Evolutionary conservation across 1,140 invertebrate genomes (phyloP), one percentile per base, ranked within the genome.

Genomic region (Scylla paramamosain): DNA sequence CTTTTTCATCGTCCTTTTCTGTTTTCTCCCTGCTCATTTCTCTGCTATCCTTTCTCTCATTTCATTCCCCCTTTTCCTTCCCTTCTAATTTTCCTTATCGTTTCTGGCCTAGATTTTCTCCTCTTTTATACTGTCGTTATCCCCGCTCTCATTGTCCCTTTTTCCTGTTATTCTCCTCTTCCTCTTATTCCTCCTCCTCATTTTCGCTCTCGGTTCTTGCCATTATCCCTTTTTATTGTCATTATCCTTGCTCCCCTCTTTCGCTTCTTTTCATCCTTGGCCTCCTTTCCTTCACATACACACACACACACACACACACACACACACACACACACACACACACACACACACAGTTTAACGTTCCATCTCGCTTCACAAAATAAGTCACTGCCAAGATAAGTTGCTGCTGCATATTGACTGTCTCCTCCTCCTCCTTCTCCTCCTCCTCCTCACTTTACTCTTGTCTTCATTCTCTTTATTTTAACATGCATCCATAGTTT

Each of bases 71-170:
- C 29, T 4, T 29, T 89, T 67, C 39, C 59, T 48, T 25, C 48
- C 39, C 32, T 32, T 32, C 39, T 28, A 28, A 25, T 88, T n/a
- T 89, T 94, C 77, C 77, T 28, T 48, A 12, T 87, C 77, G 20
- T 59, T 46, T 59, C 52, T 32, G 46, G 25, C 77, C 46, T 45
- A 29, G 29, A 39, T 91, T 82, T 59, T 31, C 8, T 91, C 52
- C 46, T 39, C 59, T 91, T 52, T 83, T 48, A 39, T 91, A 39
- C 32, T 28, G 29, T 94, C 59, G 31, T 67, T 91, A 91, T 88
- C 32, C 59, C 29, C 59, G 32, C 14, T 48, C 46, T 52, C 87
- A 48, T 91, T 94, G 39, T 77, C 29, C 59, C 32, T 39, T n/a
- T 14, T 82, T 91, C 32, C 59, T 10, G 10, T 94, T 77, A 28